Conservation (phyloP, 2,888 invertebrate species). For the Troilus luridus region DNA sequence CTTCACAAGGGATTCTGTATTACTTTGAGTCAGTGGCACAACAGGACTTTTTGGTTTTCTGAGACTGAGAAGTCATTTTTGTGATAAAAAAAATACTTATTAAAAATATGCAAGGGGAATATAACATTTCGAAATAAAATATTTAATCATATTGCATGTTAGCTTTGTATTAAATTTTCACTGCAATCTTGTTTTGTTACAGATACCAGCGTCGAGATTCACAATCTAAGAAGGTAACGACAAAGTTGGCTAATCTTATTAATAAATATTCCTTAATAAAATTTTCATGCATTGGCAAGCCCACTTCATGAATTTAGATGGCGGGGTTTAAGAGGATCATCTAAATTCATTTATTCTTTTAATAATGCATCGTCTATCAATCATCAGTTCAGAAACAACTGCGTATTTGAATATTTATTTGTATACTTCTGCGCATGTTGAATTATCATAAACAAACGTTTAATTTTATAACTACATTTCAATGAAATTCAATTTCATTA, state of each 20-base stretch:
- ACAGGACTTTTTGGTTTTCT: too few species aligned
- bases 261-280: not conserved
- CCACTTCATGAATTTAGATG: conserved; percentile 39
- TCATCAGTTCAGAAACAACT: conserved; percentile 26
- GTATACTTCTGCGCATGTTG: not conserved
- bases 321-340: not conserved
- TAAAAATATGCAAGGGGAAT: too few species aligned
- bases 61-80: too few species aligned
- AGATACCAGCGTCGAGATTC: not conserved
- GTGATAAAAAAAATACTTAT: too few species aligned
- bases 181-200: not conserved
- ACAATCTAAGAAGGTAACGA: not conserved
- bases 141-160: too few species aligned
- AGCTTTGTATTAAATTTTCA: too few species aligned
- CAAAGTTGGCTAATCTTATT: conserved; percentile 13
- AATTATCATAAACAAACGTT: not conserved
- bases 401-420: not conserved
- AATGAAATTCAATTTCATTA: too few species aligned
- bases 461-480: too few species aligned
- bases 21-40: too few species aligned
- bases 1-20: too few species aligned
- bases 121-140: too few species aligned
- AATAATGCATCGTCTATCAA: not conserved
- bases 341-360: conserved; percentile 46
- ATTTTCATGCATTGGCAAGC: not conserved